Conservation (phyloP, 2,113 vertebrate genomes). For the Dolichotis patagonum region DNA sequence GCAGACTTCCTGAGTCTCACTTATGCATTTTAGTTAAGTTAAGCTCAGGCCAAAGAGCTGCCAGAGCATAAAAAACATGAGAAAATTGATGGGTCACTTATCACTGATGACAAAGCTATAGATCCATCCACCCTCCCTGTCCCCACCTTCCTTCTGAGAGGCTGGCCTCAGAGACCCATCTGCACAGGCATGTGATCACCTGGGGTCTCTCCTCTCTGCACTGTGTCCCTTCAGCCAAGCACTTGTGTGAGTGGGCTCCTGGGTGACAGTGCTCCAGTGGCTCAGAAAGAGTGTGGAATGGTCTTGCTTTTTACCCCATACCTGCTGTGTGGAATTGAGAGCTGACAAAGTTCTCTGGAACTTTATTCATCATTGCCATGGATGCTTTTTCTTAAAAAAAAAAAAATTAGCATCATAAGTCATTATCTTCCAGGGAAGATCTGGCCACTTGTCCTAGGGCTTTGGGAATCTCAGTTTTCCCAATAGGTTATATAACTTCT, state of each 20-base stretch:
- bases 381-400: background rate
- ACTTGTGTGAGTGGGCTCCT: accelerated
- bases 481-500: background rate
- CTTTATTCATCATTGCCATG: background rate
- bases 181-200: background rate
- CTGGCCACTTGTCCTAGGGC: background rate
- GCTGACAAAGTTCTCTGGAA: background rate
- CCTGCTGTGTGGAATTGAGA: background rate
- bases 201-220: background rate
- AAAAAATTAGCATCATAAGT: background rate
- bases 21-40: constrained; percentile 31
- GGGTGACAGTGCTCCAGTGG: background rate
- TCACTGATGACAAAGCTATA: background rate
- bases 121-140: background rate
- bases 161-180: background rate
- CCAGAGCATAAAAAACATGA: background rate
- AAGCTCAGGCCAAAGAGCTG: background rate
- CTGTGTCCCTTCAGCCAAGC: background rate
- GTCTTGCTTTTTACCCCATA: background rate
- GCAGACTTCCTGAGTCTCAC: background rate
- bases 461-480: background rate
- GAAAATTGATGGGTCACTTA: background rate
- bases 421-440: background rate
- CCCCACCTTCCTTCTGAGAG: background rate
- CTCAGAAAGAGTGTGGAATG: background rate